A percentile compares a stretch with the other conserved stretches of the same genome.
phyloP scores from a whole-genome alignment of 2,888 invertebrate species.

The Athrips mouffetella region DNA sequence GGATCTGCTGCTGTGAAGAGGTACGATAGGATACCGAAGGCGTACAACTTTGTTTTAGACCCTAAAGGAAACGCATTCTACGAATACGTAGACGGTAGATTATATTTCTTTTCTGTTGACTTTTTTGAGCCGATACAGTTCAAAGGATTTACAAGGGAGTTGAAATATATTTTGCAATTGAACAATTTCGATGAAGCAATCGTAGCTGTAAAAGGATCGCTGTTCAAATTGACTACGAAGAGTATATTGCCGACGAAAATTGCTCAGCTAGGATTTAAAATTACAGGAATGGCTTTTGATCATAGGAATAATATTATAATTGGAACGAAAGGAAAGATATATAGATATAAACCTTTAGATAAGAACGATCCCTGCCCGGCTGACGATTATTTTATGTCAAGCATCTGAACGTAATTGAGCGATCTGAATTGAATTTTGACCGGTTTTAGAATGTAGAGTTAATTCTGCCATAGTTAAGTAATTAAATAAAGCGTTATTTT shows the following conservation, averaged over 20 bases:
- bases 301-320: constrained; percentile 60
- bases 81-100: constrained; percentile 62
- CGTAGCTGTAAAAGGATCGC: constrained; percentile 61
- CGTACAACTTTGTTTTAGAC: constrained; percentile 62
- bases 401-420: constrained; percentile 42
- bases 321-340: constrained; percentile 70
- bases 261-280: constrained; percentile 62
- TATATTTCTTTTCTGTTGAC: constrained; percentile 62
- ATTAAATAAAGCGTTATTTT: too few species aligned
- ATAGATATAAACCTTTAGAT: constrained; percentile 60
- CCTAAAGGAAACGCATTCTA: constrained; percentile 60
- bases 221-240: constrained; percentile 53
- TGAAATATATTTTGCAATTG: constrained; percentile 60
- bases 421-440: too few species aligned
- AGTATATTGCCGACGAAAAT: constrained; percentile 61
- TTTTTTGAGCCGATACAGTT: constrained; percentile 64
- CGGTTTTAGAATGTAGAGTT: too few species aligned
- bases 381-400: constrained; percentile 68
- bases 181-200: constrained; percentile 63
- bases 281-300: constrained; percentile 64
- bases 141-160: constrained; percentile 64
- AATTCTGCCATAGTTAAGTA: too few species aligned
- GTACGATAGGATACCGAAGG: constrained; percentile 62
- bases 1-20: constrained; percentile 63
- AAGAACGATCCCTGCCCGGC: constrained; percentile 60